Conservation (phyloP, 2,797 vertebrate genomes). For the Prionace glauca region DNA sequence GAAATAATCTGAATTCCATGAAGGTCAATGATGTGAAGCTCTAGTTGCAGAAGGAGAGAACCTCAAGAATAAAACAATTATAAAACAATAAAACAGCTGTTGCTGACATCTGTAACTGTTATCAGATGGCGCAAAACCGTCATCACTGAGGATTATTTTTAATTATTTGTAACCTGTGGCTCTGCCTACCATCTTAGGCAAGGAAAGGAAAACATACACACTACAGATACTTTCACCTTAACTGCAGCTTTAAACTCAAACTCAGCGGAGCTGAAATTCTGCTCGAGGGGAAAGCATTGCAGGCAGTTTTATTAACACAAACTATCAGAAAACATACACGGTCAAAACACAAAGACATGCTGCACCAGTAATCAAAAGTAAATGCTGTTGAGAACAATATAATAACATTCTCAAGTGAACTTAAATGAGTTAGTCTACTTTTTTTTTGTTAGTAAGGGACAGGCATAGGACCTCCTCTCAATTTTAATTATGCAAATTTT, state of each 20-base stretch:
- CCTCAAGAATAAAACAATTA: not conserved
- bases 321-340: not conserved
- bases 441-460: not conserved
- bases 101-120: not conserved
- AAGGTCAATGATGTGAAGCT: not conserved
- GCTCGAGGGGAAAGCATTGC: not conserved
- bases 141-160: not conserved
- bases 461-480: not conserved
- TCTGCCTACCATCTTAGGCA: not conserved
- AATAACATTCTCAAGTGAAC: not conserved
- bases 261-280: not conserved
- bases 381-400: not conserved
- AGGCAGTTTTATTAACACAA: not conserved
- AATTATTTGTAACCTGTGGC: not conserved
- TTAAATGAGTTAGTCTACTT: not conserved
- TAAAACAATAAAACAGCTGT: too few species aligned
- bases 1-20: not conserved
- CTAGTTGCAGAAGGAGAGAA: not conserved
- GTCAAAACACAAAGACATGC: not conserved
- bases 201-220: not conserved
- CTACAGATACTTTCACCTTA: not conserved
- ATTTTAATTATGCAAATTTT: not conserved
- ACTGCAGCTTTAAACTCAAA: not conserved
- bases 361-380: not conserved
- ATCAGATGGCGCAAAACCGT: not conserved